Base-by-base conservation (phyloP, 2,113 vertebrate species). In the Neogobius melanostomus region DNA sequence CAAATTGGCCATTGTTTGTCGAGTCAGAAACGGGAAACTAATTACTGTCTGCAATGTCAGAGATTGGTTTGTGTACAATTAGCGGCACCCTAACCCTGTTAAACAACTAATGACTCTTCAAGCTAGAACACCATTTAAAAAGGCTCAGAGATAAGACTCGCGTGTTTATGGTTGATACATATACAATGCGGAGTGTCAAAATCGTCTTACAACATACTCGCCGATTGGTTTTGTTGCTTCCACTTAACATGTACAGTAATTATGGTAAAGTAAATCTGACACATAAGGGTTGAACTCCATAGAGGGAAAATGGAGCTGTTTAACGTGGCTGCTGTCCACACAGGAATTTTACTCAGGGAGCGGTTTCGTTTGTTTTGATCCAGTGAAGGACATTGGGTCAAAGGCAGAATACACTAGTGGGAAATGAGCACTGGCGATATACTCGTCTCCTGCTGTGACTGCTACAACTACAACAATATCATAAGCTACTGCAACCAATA, bases 31-130 rank as follows among this genome's bases (percentile, higher is more conserved):
- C 65, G 64, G 67, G 6, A 64, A 47, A 80, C 76, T 64, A 73
- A 79, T 66, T 67, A 74, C 36, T 64, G 63, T 10, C 69, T 69
- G 70, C 74, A 64, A 63, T 72, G 62, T 57, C 17, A 56, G 48
- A 21, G 74, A 80, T 74, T 87, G 65, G 61, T 78, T 64, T 80
- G 52, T 66, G 64, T 73, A 78, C 70, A 83, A 82, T 85, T 76
- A 79, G 66, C 64, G 45, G 53, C 21, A 78, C 72, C 79, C 21
- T 42, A 70, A 66, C 36, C 45, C 59, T 53, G 66, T 79, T 79
- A 60, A 80, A 82, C 65, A 49, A 71, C 64, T 79, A 80, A 85
- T 75, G 76, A 71, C 60, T 79, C 69, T 72, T 47, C 53, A 46
- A 62, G 48, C 66, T 14, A 11, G 65, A 50, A 61, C 11, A 46